Percentiles rank a stretch among this genome's conserved stretches.
Conservation (phyloP, 2,888 invertebrate species). For the Sesamia inferens region DNA sequence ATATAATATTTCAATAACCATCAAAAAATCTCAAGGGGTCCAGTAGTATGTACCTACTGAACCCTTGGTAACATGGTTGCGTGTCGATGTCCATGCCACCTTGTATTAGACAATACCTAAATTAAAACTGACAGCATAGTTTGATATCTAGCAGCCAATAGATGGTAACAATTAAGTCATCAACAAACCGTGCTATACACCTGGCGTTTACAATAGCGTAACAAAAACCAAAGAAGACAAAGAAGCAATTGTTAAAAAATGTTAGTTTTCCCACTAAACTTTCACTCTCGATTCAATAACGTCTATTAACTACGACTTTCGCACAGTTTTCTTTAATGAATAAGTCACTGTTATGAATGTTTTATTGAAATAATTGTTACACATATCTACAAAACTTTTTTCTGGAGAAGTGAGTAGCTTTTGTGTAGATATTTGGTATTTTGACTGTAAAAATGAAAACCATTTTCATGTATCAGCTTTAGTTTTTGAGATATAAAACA, state of each 20-base stretch:
- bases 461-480: no score
- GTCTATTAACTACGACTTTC: conserved; percentile 78
- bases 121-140: neutral
- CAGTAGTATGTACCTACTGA: neutral
- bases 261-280: conserved; percentile 75
- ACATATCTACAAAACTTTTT: no score
- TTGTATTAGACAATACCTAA: neutral
- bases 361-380: conserved; percentile 22
- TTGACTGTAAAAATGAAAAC: no score
- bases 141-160: neutral
- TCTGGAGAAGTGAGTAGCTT: no score
- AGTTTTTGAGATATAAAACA: no score
- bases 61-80: neutral
- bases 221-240: conserved; percentile 67
- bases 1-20: neutral
- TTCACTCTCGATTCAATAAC: conserved; percentile 82
- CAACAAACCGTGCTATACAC: conserved; percentile 28
- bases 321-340: conserved; percentile 73
- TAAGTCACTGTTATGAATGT: conserved; percentile 46
- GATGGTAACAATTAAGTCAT: conserved; percentile 32
- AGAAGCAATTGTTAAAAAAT: conserved; percentile 68
- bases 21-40: neutral
- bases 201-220: conserved; percentile 40
- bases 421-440: no score
- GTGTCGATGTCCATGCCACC: neutral